phyloP scores from a whole-genome alignment of 2,113 vertebrate species.

The Zapus hudsonius region DNA sequence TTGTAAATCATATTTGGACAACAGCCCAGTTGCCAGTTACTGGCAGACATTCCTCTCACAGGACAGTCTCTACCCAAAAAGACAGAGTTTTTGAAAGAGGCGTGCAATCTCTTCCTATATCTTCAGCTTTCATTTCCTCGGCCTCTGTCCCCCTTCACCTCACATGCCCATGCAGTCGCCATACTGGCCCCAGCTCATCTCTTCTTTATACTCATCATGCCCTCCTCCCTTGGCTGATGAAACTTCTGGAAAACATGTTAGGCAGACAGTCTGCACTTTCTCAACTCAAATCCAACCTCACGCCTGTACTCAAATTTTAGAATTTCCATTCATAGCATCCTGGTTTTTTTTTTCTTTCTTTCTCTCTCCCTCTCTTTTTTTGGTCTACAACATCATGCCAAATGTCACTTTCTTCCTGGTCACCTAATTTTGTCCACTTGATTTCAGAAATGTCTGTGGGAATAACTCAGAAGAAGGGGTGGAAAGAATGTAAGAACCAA shows the following conservation, averaged over 20 bases:
- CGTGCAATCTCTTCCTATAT: neutral
- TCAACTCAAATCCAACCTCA: neutral
- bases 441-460: neutral
- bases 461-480: no score
- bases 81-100: neutral
- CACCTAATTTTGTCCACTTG: neutral
- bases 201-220: neutral
- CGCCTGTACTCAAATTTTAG: neutral
- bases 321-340: neutral
- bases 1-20: conserved; percentile 52
- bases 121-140: neutral
- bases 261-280: neutral
- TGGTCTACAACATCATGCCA: neutral
- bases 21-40: conserved; percentile 2
- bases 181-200: neutral
- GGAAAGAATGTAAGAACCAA: no score
- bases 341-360: no score
- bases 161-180: no score
- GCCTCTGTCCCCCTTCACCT: neutral
- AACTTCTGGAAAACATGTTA: neutral
- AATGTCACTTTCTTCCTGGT: neutral
- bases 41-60: neutral
- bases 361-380: neutral
- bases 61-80: neutral
- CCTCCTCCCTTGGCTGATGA: neutral